phyloP scores from a whole-genome alignment of 2,888 invertebrate genomes.

The Crocallis elinguaria region DNA sequence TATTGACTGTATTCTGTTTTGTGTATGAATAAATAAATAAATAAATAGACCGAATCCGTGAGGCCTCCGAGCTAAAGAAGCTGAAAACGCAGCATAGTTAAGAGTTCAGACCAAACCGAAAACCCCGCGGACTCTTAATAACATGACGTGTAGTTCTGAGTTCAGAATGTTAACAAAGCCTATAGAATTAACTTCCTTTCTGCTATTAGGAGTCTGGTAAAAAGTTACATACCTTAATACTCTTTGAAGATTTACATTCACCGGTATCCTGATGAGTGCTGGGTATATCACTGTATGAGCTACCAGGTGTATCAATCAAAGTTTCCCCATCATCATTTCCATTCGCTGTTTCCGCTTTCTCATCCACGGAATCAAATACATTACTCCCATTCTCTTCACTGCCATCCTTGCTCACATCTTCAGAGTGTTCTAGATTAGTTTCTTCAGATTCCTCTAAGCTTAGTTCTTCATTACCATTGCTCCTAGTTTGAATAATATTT shows the following conservation, averaged over 20 bases:
- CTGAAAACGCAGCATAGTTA: no score
- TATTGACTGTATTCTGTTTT: no score
- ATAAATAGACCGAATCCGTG: no score
- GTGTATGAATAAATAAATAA: no score
- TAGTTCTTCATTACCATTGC: conserved; percentile 45
- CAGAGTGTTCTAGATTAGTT: conserved; percentile 50
- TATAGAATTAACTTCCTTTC: no score
- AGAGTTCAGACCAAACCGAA: no score
- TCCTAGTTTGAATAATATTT: conserved; percentile 65
- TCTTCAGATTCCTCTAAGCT: conserved; percentile 53
- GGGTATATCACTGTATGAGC: conserved; percentile 51
- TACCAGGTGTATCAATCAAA: conserved; percentile 44
- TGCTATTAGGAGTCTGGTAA: no score
- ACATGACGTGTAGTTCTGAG: no score
- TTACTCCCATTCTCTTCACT: conserved; percentile 43
- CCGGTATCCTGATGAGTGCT: conserved; percentile 47
- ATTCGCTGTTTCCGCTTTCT: conserved; percentile 42
- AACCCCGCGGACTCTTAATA: no score
- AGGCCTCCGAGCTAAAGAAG: no score
- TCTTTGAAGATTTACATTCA: conserved; percentile 62
- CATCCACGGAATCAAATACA: conserved; percentile 37
- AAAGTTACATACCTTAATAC: conserved; percentile 63
- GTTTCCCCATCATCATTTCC: conserved; percentile 48
- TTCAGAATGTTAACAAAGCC: no score
- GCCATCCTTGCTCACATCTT: conserved; percentile 55